These are phyloP conservation scores for Cybosia mesomella DNA, from an alignment of 2,888 invertebrate genomes.

Conservation along the genomic window DNA sequence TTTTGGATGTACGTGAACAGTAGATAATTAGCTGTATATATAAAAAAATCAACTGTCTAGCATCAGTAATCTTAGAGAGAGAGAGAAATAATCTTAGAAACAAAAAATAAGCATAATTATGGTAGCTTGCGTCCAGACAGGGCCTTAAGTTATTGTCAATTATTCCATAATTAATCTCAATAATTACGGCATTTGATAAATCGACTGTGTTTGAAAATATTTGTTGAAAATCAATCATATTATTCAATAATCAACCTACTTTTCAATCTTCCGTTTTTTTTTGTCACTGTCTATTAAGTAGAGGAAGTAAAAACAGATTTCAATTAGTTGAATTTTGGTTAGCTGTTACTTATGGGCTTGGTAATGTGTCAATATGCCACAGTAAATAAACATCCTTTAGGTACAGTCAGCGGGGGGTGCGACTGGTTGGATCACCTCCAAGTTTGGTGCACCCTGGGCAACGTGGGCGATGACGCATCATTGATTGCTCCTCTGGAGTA, in stretches of 20 bases:
- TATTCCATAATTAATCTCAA: neutral
- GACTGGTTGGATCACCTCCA: no score
- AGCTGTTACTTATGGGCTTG: neutral
- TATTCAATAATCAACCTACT: constrained; percentile 15
- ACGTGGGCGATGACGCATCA: no score
- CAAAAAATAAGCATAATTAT: no score
- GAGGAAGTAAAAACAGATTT: constrained; percentile 6
- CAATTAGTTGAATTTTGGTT: neutral
- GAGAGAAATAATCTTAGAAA: no score
- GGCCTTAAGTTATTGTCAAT: neutral
- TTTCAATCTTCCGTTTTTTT: neutral
- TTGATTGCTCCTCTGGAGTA: no score
- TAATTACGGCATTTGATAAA: constrained; percentile 4
- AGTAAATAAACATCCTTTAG: neutral
- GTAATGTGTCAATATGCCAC: constrained; percentile 6
- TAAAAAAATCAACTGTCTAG: no score
- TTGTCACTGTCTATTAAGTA: neutral
- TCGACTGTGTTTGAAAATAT: neutral
- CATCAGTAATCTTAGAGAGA: no score
- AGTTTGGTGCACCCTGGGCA: no score
- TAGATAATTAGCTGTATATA: no score
- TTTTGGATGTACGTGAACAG: no score
- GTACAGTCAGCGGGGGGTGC: neutral
- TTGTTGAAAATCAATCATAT: neutral
- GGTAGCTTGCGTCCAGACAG: no score